A percentile compares a stretch with the other conserved stretches of the same genome.
Evolutionary conservation across 1,140 invertebrate genomes (phyloP).

Genomic region (Brachionus plicatilis): DNA sequence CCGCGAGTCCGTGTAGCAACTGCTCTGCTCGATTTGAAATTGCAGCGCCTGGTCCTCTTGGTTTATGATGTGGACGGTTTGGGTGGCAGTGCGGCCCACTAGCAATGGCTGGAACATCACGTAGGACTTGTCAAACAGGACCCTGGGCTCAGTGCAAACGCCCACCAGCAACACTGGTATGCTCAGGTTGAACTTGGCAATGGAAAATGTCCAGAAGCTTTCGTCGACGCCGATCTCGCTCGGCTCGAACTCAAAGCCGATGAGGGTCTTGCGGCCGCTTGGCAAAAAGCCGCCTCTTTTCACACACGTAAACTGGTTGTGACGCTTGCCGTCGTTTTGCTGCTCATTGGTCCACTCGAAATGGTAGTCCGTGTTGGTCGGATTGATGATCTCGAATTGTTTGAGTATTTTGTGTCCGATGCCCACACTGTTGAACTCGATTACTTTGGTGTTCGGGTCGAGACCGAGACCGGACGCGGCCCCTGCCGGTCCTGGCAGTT

Average conservation of each 20-base stretch:
- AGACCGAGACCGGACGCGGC: conserved; percentile 51
- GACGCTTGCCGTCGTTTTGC: conserved; percentile 51
- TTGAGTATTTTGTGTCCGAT: conserved; percentile 45
- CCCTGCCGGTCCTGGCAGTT: conserved; percentile 50
- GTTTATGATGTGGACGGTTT: conserved; percentile 19
- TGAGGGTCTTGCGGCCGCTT: conserved; percentile 43
- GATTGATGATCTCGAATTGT: conserved; percentile 53
- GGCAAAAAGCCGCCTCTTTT: background rate
- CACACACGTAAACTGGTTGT: conserved; percentile 40
- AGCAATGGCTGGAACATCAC: conserved; percentile 54
- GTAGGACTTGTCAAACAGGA: conserved; percentile 52
- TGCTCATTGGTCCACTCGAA: conserved; percentile 52
- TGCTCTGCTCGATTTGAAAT: conserved; percentile 1
- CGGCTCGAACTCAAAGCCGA: conserved; percentile 53
- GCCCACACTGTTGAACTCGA: conserved; percentile 53
- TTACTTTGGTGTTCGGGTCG: conserved; percentile 53
- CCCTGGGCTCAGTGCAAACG: conserved; percentile 50
- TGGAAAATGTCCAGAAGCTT: conserved; percentile 54
- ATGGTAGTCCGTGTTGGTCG: conserved; percentile 50
- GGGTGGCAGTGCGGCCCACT: conserved; percentile 46
- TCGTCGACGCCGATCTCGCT: conserved; percentile 49
- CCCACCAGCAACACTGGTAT: conserved; percentile 56
- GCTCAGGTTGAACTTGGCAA: conserved; percentile 51
- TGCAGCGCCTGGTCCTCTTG: background rate
- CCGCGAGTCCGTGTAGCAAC: background rate